Conservation (phyloP, 2,888 invertebrate species). For the Stratiomys singularior region DNA sequence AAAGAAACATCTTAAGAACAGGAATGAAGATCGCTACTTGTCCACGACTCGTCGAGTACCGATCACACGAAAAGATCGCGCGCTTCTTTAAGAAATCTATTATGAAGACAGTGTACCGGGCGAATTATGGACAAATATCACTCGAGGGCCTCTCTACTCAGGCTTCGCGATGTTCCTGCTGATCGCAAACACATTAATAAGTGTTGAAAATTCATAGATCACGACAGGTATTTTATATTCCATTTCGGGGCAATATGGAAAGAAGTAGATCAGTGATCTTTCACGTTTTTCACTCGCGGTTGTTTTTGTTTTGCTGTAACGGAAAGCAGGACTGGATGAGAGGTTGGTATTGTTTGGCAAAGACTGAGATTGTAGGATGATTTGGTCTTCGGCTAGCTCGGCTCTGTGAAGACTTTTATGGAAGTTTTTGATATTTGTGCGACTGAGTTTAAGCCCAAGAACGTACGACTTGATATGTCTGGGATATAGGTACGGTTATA, state of each 20-base stretch:
- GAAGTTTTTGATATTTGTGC: not conserved
- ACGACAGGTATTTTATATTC: slow-evolving; percentile 53
- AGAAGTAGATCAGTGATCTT: slow-evolving; percentile 53
- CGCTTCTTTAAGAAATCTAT: slow-evolving; percentile 36
- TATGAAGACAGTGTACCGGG: slow-evolving; percentile 40
- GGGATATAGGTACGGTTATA: slow-evolving; percentile 44
- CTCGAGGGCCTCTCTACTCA: slow-evolving; percentile 45
- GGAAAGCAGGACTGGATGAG: not conserved
- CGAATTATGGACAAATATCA: slow-evolving; percentile 52
- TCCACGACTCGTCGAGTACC: slow-evolving; percentile 48
- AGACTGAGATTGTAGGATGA: too few relatives aligned
- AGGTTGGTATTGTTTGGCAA: not conserved
- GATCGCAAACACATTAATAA: slow-evolving; percentile 52
- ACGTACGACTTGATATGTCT: not conserved
- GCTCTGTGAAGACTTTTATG: not conserved
- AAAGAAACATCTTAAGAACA: too few relatives aligned
- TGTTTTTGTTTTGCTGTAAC: not conserved
- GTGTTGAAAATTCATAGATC: slow-evolving; percentile 53
- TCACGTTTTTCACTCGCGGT: slow-evolving; percentile 49
- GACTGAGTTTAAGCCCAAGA: not conserved
- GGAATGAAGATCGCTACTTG: slow-evolving; percentile 51
- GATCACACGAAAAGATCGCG: slow-evolving; percentile 41
- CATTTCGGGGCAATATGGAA: slow-evolving; percentile 52
- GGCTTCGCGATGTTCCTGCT: slow-evolving; percentile 18
- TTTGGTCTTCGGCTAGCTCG: slow-evolving; percentile 12